These are phyloP conservation scores for Anhinga anhinga DNA, from an alignment of 2,113 vertebrate genomes.

Conservation along the genomic window DNA sequence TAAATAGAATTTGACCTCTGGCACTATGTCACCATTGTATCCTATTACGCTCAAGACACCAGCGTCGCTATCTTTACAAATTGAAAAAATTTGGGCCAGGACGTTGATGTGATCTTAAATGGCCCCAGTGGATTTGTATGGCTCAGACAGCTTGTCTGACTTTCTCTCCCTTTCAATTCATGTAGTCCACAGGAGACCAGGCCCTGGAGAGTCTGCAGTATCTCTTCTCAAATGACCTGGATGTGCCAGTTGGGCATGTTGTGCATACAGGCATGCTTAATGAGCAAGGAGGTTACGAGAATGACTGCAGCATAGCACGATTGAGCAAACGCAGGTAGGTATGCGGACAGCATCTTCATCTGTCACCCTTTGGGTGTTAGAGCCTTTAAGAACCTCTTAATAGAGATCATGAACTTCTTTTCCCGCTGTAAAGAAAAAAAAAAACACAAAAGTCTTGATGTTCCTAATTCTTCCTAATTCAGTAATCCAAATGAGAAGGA, in stretches of 20 bases:
- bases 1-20: background rate
- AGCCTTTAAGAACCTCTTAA: background rate
- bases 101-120: background rate
- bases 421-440: background rate
- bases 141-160: background rate
- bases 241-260: constrained; percentile 94
- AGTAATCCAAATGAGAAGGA: background rate
- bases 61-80: background rate
- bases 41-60: rapidly evolving
- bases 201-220: constrained; percentile 88
- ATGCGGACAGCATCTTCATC: rapidly evolving
- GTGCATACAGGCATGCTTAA: constrained; percentile 99
- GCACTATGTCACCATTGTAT: background rate
- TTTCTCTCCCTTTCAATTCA: background rate
- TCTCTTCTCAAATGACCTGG: constrained; percentile 93
- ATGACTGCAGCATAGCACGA: constrained; percentile 95
- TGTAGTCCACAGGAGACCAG: constrained; percentile 86
- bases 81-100: background rate
- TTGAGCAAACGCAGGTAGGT: constrained; percentile 92
- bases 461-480: background rate
- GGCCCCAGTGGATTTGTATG: background rate
- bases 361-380: background rate
- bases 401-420: background rate
- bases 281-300: constrained; percentile 91
- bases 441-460: background rate